Evolutionary conservation across 2,113 vertebrate species (phyloP).

Genomic region (Acanthochromis polyacanthus): DNA sequence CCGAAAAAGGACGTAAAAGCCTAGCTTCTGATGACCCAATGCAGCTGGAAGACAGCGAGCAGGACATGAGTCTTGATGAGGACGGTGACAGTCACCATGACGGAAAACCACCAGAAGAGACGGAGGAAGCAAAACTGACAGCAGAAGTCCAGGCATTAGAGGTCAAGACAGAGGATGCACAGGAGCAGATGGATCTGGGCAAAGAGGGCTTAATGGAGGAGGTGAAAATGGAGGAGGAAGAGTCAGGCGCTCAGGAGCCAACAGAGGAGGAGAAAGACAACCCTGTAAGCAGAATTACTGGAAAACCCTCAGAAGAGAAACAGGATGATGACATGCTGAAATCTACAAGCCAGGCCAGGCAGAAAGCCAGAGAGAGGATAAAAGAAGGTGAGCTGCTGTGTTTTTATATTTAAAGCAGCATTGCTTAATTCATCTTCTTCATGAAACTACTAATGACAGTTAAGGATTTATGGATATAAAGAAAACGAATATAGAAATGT

Average conservation of each 20-base stretch:
- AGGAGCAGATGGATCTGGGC: conserved; percentile 60
- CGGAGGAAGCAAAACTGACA: conserved; percentile 44
- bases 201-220: conserved; percentile 61
- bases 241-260: conserved; percentile 41
- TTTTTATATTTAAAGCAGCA: neutral
- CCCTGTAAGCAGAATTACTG: conserved; percentile 63
- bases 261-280: conserved; percentile 84
- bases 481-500: no score
- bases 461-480: no score
- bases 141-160: conserved; percentile 56
- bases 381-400: conserved; percentile 90
- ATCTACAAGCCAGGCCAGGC: conserved; percentile 82
- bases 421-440: neutral
- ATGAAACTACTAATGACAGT: neutral
- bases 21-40: conserved; percentile 57
- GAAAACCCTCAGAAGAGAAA: conserved; percentile 81
- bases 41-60: conserved; percentile 66
- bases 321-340: conserved; percentile 85
- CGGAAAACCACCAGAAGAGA: conserved; percentile 27
- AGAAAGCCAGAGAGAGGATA: conserved; percentile 86
- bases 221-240: conserved; percentile 70
- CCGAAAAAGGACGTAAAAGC: conserved; percentile 80
- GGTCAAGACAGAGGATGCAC: conserved; percentile 58
- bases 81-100: conserved; percentile 62
- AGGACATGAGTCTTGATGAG: conserved; percentile 71